Conservation (phyloP, 1,140 invertebrate species). For the Drosophila bifasciata region DNA sequence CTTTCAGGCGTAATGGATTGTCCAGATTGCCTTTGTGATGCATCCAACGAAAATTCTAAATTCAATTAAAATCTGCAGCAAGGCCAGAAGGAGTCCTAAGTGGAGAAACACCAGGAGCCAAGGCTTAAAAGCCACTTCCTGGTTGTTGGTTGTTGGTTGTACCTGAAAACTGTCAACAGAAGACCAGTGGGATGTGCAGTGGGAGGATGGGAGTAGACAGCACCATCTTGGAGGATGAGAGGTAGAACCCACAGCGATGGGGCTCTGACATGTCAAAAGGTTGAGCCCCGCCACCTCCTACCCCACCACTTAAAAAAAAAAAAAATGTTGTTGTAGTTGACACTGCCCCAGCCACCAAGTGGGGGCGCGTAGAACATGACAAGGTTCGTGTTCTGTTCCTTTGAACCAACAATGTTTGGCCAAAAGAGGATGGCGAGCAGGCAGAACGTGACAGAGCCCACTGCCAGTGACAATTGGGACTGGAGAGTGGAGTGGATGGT, state of each 20-base stretch:
- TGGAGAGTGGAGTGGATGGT: slow-evolving; percentile 27
- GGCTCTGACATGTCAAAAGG: slow-evolving; percentile 31
- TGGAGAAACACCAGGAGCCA: slow-evolving; percentile 13
- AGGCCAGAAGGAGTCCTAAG: slow-evolving; percentile 15
- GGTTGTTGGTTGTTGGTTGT: slow-evolving; percentile 6
- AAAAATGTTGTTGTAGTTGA: slow-evolving; percentile 58
- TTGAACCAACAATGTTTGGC: slow-evolving; percentile 4
- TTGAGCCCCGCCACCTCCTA: slow-evolving; percentile 40
- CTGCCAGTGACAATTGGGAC: slow-evolving; percentile 53
- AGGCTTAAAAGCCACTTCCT: slow-evolving; percentile 28
- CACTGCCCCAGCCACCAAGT: slow-evolving; percentile 29
- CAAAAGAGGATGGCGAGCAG: background rate
- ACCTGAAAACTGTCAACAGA: background rate
- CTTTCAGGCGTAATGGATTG: slow-evolving; percentile 38
- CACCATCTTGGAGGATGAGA: background rate
- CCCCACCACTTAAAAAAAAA: slow-evolving; percentile 12
- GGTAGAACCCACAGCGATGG: slow-evolving; percentile 8
- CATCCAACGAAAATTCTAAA: slow-evolving; percentile 50
- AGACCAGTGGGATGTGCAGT: background rate
- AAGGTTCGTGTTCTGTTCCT: slow-evolving; percentile 23
- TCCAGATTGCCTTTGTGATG: background rate
- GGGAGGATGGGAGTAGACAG: background rate
- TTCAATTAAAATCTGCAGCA: slow-evolving; percentile 70
- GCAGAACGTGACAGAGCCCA: slow-evolving; percentile 36
- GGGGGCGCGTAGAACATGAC: slow-evolving; percentile 37